These are phyloP conservation scores for Ancistrus triradiatus DNA, from an alignment of 2,113 vertebrate genomes.

Conservation along the genomic window DNA sequence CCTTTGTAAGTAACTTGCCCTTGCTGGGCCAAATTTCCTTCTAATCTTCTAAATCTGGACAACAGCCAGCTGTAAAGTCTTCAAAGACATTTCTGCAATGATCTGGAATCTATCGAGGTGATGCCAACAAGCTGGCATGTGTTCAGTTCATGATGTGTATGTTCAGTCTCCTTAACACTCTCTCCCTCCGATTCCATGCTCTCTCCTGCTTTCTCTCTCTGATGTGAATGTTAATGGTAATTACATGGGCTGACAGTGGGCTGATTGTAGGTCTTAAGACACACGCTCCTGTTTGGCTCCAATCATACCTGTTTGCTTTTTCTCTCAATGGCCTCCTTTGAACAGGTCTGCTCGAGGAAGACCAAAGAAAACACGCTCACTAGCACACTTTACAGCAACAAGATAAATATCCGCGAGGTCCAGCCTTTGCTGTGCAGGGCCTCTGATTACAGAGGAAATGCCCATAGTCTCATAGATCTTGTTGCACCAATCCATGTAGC, in stretches of 20 bases:
- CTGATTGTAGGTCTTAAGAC: constrained; percentile 7
- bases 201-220: background rate
- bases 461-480: constrained; percentile 65
- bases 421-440: constrained; percentile 38
- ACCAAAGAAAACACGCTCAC: constrained; percentile 37
- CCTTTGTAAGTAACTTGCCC: no score
- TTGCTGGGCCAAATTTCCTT: no score
- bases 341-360: constrained; percentile 42
- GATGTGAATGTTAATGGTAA: constrained; percentile 12
- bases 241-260: background rate
- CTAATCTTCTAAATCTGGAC: no score
- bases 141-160: constrained; percentile 4
- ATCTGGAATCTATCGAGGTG: constrained; percentile 20
- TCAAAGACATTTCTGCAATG: constrained; percentile 7
- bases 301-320: constrained; percentile 58
- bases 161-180: background rate
- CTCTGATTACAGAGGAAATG: constrained; percentile 65
- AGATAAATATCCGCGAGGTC: constrained; percentile 68
- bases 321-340: constrained; percentile 67
- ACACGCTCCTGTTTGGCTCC: constrained; percentile 47
- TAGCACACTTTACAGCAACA: constrained; percentile 57
- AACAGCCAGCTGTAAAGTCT: constrained; percentile 14
- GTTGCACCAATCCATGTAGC: constrained; percentile 44
- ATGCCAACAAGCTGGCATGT: background rate
- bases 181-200: no score